phyloP scores from a whole-genome alignment of 30 jellyfish, hydroid and myxozoan species.

The Pelagia noctiluca region DNA sequence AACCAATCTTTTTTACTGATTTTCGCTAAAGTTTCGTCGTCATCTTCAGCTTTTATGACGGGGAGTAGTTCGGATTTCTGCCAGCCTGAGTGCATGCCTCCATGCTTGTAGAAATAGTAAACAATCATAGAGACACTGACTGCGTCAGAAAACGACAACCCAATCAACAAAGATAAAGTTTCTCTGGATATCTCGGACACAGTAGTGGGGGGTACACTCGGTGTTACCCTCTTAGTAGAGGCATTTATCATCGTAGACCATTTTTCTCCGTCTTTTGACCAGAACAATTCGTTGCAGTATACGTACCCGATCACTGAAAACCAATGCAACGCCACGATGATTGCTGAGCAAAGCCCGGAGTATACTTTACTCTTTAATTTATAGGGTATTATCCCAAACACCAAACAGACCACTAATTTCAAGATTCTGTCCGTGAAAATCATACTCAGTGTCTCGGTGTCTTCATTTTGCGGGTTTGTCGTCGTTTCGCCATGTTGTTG shows the following conservation, averaged over 20 bases:
- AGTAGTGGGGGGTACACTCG: conserved; percentile 36
- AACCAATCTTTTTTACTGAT: conserved; percentile 51
- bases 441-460: too few species aligned
- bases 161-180: conserved; percentile 32
- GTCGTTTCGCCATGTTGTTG: too few species aligned
- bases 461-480: too few species aligned
- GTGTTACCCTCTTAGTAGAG: neutral
- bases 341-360: conserved; percentile 15
- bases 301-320: conserved; percentile 42
- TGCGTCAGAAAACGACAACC: conserved; percentile 56
- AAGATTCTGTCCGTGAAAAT: conserved; percentile 34
- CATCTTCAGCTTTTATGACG: conserved; percentile 14
- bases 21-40: neutral
- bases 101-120: conserved; percentile 32
- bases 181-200: conserved; percentile 45
- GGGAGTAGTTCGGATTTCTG: conserved; percentile 23
- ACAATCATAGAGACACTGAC: conserved; percentile 56
- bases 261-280: conserved; percentile 11
- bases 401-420: conserved; percentile 27
- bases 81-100: neutral
- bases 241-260: neutral
- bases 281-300: conserved; percentile 48
- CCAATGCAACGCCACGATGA: conserved; percentile 42
- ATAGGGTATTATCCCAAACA: conserved; percentile 50
- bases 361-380: conserved; percentile 1